Percentiles rank a stretch among this genome's conserved stretches.
phyloP scores from a whole-genome alignment of 2,888 invertebrate genomes.

The Pollenia amentaria region DNA sequence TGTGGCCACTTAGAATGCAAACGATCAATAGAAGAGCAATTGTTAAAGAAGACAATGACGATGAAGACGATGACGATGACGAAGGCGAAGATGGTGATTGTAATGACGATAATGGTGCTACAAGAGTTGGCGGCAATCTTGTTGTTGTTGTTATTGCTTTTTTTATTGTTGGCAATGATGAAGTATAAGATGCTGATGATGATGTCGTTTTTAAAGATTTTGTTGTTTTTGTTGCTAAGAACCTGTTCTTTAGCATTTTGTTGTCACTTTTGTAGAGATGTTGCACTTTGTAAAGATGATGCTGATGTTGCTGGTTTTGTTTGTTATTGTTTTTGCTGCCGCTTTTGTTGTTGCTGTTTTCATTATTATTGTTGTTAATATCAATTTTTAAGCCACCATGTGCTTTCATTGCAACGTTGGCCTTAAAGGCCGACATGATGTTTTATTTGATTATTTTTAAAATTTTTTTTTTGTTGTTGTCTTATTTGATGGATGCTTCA shows the following conservation, averaged over 20 bases:
- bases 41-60: conserved; percentile 72
- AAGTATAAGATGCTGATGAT: conserved; percentile 42
- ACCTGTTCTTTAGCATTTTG: conserved; percentile 69
- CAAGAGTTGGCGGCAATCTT: not conserved
- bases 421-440: conserved; percentile 82
- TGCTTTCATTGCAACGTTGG: conserved; percentile 77
- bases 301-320: conserved; percentile 30
- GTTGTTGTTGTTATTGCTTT: conserved; percentile 45
- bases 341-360: conserved; percentile 24
- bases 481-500: conserved; percentile 37
- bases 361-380: conserved; percentile 52
- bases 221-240: conserved; percentile 66
- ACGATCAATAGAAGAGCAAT: conserved; percentile 77
- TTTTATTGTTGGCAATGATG: conserved; percentile 59
- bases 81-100: conserved; percentile 66
- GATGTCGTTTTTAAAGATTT: conserved; percentile 35
- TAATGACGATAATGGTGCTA: conserved; percentile 57
- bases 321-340: conserved; percentile 37
- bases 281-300: conserved; percentile 38
- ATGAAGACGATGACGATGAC: conserved; percentile 50
- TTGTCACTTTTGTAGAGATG: conserved; percentile 37
- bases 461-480: conserved; percentile 39
- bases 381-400: conserved; percentile 69
- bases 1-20: conserved; percentile 75
- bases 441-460: conserved; percentile 60